Evolutionary conservation across 2,113 vertebrate species (phyloP).

Genomic region (Malaclemys terrapin): DNA sequence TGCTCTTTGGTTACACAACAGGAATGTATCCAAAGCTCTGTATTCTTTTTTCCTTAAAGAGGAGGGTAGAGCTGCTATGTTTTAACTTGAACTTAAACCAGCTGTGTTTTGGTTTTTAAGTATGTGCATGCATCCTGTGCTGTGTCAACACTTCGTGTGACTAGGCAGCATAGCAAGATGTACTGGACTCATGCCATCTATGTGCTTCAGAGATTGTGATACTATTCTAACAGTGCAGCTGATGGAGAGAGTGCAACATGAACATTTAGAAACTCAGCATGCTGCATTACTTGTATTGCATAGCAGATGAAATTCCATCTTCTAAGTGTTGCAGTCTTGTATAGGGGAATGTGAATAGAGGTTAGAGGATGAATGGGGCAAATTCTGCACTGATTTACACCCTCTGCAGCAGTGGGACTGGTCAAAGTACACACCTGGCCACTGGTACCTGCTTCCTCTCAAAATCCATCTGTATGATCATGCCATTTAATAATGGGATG

Average conservation of each 20-base stretch:
- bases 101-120: not conserved
- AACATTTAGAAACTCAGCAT: not conserved
- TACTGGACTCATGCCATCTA: not conserved
- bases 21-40: too few relatives aligned
- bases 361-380: not conserved
- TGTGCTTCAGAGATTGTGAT: not conserved
- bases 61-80: too few relatives aligned
- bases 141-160: too few relatives aligned
- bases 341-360: not conserved
- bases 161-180: not conserved
- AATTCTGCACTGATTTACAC: not conserved
- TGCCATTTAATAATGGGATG: not conserved
- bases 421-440: not conserved
- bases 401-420: too few relatives aligned
- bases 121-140: too few relatives aligned
- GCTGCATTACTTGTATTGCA: not conserved
- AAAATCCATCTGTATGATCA: not conserved
- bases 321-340: not conserved
- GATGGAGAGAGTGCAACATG: not conserved
- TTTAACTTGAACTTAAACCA: not conserved
- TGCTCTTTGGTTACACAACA: too few relatives aligned
- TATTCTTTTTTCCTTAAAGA: too few relatives aligned
- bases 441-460: not conserved
- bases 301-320: not conserved
- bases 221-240: not conserved